Base-by-base conservation (phyloP, 2,888 invertebrate genomes). In the Plemyria rubiginata region DNA sequence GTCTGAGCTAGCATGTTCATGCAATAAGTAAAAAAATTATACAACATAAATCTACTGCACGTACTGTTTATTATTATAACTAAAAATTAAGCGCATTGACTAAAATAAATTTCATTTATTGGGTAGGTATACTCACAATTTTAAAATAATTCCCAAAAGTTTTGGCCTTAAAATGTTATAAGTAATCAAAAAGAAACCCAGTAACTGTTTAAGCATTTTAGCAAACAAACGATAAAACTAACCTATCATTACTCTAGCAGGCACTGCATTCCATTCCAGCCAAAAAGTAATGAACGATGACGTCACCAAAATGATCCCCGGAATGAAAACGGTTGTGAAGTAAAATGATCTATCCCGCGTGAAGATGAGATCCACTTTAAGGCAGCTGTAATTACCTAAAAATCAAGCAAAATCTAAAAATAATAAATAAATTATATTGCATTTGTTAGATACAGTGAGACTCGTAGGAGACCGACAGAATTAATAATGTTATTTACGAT, bases 261-360 rank as follows among this genome's bases (percentile, higher is more conserved):
- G 98, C 85, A 98, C 98, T 79, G 98, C 98, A 93, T 98, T 98
- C 98, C 98, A 98, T 94, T 98, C 98, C 93, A 98, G 95, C 98
- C 98, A 98, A 94, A 98, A 98, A 85, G 98, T 98, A 93, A 98
- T 98, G 95, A 98, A 98, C 83, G 98, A 98, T 92, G 98, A 98
- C 78, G 98, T 98, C 90, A 98, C 98, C 94, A 98, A 95, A 93
- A 98, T 98, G 87, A 98, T 98, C 85, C 98, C 98, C 81, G 98
- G 98, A 94, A 98, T 98, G 94, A 98, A 98, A 92, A 98, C 98
- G 86, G 98, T 98, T 81, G 98, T 98, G 94, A 98, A 98, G 95
- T 98, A 98, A 95, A 98, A 98, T 87, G 98, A 97, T 94, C 98
- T 96, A 94, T 98, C 98, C 90, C 98, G 94, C 76, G 98, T 98